A percentile compares a stretch with the other conserved stretches of the same genome.
phyloP scores from a whole-genome alignment of 2,797 vertebrate genomes.

The Platyrinchus mystaceus region DNA sequence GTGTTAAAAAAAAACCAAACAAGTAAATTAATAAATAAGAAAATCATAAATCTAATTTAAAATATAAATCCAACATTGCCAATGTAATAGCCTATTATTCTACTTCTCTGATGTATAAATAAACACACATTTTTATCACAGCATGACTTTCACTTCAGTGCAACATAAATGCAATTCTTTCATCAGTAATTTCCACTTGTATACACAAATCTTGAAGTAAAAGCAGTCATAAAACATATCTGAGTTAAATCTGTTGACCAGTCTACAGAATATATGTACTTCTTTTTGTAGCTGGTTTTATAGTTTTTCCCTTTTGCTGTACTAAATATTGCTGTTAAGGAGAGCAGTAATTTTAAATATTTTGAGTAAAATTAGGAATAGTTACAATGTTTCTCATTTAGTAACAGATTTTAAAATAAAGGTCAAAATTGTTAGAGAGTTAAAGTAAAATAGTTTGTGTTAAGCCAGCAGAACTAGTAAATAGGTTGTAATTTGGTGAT shows the following conservation, averaged over 20 bases:
- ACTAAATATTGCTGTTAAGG: neutral
- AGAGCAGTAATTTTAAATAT: neutral
- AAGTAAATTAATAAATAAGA: conserved; percentile 30
- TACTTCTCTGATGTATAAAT: conserved; percentile 50
- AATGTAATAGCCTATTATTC: conserved; percentile 42
- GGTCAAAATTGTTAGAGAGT: neutral
- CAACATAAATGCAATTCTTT: conserved; percentile 41
- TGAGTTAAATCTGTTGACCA: neutral
- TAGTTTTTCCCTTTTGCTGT: neutral
- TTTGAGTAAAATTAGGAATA: neutral
- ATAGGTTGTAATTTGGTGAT: neutral
- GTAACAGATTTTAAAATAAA: neutral
- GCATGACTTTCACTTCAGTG: conserved; percentile 4
- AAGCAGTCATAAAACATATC: neutral
- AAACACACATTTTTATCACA: conserved; percentile 45
- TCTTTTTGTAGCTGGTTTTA: neutral
- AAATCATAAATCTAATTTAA: conserved; percentile 26
- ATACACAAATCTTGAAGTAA: conserved; percentile 2
- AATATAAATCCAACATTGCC: neutral
- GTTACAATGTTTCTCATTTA: neutral
- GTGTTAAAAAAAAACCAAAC: neutral
- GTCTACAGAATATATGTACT: neutral
- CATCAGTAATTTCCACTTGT: conserved; percentile 26
- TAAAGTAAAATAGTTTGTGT: neutral
- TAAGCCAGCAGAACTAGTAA: neutral